These are phyloP conservation scores for Drosophila paramelanica DNA, from an alignment of 2,888 invertebrate species.

Conservation along the genomic window DNA sequence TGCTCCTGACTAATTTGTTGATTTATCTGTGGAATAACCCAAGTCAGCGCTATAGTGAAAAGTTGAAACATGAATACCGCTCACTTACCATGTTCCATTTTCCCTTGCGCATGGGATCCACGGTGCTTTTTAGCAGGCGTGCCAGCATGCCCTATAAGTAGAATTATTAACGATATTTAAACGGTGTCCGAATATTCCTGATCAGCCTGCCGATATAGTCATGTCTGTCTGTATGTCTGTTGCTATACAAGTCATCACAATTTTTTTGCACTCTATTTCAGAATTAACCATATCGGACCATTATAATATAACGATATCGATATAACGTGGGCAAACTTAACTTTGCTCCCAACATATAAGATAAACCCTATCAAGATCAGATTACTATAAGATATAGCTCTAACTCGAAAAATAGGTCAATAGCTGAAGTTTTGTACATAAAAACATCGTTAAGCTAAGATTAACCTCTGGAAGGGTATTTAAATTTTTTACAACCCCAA, in stretches of 20 bases:
- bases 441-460: neutral
- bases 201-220: neutral
- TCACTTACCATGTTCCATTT: conserved; percentile 94
- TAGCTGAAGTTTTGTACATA: neutral
- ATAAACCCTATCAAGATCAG: neutral
- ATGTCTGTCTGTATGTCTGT: neutral
- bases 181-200: neutral
- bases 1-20: conserved; percentile 95
- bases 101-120: conserved; percentile 92
- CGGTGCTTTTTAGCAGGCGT: conserved; percentile 91
- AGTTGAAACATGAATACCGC: neutral
- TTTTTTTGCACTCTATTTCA: too few relatives aligned
- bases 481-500: neutral
- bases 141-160: conserved; percentile 92
- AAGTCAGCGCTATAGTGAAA: neutral
- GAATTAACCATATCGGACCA: too few relatives aligned
- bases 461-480: neutral
- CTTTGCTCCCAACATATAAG: too few relatives aligned
- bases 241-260: neutral
- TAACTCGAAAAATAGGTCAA: neutral
- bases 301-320: too few relatives aligned
- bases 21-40: conserved; percentile 88
- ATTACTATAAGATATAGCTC: neutral
- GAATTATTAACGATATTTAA: neutral
- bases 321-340: too few relatives aligned